A percentile compares a stretch with the other conserved stretches of the same genome.
Conservation (phyloP, 2,113 vertebrate genomes). For the Aleadryas rufinucha region DNA sequence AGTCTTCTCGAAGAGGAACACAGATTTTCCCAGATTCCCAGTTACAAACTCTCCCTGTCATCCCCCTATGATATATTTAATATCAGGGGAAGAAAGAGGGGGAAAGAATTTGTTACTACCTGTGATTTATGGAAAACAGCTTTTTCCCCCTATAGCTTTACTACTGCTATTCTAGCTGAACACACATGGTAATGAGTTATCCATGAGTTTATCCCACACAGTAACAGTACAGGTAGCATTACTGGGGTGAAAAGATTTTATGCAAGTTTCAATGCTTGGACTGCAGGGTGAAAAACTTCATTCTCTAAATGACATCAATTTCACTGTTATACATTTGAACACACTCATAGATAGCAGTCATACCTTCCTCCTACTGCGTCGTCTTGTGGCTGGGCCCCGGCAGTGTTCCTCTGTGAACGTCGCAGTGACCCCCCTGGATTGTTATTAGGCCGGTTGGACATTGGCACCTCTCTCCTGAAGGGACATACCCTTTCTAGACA, state of each 20-base stretch:
- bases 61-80: neutral
- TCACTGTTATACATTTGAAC: neutral
- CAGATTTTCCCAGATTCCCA: neutral
- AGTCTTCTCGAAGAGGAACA: neutral
- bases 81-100: neutral
- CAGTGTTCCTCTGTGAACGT: slow-evolving; percentile 99
- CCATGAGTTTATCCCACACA: neutral
- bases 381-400: slow-evolving; percentile 99
- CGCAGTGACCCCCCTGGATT: slow-evolving; percentile 99
- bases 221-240: neutral
- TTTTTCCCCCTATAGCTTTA: neutral
- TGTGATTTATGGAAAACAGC: neutral
- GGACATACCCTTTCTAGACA: slow-evolving; percentile 99
- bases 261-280: neutral
- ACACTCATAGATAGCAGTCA: neutral
- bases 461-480: slow-evolving; percentile 99
- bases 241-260: neutral
- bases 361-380: slow-evolving; percentile 95
- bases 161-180: neutral
- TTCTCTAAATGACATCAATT: neutral
- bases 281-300: neutral
- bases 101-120: neutral
- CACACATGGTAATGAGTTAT: accelerated
- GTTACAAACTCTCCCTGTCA: neutral
- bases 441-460: slow-evolving; percentile 99